Evolutionary conservation across 2,797 vertebrate genomes (phyloP), one percentile per base, ranked within the genome.

Genomic region (Onychomys arenicola): DNA sequence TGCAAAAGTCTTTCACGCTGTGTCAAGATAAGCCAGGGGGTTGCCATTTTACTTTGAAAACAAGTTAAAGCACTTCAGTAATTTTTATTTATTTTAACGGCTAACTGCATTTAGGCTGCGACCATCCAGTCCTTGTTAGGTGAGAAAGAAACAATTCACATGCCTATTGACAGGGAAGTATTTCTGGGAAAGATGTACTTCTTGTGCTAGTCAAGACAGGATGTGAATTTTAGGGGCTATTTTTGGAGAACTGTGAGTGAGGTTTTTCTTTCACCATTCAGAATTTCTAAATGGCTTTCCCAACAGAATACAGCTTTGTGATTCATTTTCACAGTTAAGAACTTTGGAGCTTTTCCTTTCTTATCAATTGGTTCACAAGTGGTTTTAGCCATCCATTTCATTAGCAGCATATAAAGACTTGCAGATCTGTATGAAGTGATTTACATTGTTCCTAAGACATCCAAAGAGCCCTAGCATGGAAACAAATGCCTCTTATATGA

Each of bases 281-380:
- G 40, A 97, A 94, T 93, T 95, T 94, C 59, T 78, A 93, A 88
- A 0, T 75, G 57, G 76, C 6, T 11, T 90, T 95, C 85, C 65
- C 80, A 34, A 52, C n/a, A 63, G 52, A 80, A 90, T 59, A 89
- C 12, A 83, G 55, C 86, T 91, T 32, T 91, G 34, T 91, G 88
- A 90, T 93, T 95, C 76, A 91, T 83, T 83, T 89, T 92, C 90
- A 91, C 69, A 93, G 87, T 91, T 83, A 69, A 37, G 49, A 82
- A 95, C 34, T 92, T 43, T 55, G 63, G 37, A 91, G 71, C 17
- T 43, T 81, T 89, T 49, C 27, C 83, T 86, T 91, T 61, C 37
- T 89, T 55, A 46, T 67, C 76, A 95, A 87, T 37, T 87, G 76
- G 75, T 63, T 4, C 12, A n/a, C 67, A 11, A 12, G 52, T 67